Evolutionary conservation across 2,888 invertebrate genomes (phyloP), one percentile per base, ranked within the genome.

Genomic region (Griposia aprilina): DNA sequence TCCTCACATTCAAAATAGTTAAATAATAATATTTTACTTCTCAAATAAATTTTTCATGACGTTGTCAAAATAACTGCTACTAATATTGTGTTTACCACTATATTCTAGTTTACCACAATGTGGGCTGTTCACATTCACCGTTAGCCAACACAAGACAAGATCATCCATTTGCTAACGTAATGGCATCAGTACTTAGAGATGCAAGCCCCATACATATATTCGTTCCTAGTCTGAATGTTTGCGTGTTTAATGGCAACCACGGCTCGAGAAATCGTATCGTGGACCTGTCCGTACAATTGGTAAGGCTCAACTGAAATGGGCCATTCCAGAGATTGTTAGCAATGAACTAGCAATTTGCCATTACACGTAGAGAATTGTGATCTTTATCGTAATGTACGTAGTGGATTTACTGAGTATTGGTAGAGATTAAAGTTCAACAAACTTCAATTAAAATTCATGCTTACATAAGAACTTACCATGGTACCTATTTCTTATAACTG

Each of bases 231-330:
- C 55, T 20, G 63, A 55, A 75, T 79, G 87, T 83, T 87, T 84
- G 84, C 80, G 65, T 84, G 73, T 62, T 71, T 84, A 87, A 76
- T 80, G 66, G 87, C 70, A 20, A 73, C 87, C 84, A 71, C 75
- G 76, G 67, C 52, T 67, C 66, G 62, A 83, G 83, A 66, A 83
- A 86, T 86, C 86, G 86, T 82, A 86, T 70, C 63, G 74, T 73
- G 62, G 74, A 80, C 84, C 80, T 72, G 48, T 60, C 80, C 70
- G 55, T 71, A 76, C 80, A 84, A 84, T 84, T 87, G 86, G 87
- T 84, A 84, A 80, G 87, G 87, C 84, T 84, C 87, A 83, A 76
- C 80, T 71, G n/a, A 83, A 86, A 84, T 84, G 80, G 87, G 87
- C 75, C 71, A 84, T 84, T 83, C 83, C 73, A 84, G 66, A 74